Percentiles rank a stretch among this genome's conserved stretches.
Evolutionary conservation across 2,113 vertebrate genomes (phyloP).

Genomic region (Chloroceryle aenea): DNA sequence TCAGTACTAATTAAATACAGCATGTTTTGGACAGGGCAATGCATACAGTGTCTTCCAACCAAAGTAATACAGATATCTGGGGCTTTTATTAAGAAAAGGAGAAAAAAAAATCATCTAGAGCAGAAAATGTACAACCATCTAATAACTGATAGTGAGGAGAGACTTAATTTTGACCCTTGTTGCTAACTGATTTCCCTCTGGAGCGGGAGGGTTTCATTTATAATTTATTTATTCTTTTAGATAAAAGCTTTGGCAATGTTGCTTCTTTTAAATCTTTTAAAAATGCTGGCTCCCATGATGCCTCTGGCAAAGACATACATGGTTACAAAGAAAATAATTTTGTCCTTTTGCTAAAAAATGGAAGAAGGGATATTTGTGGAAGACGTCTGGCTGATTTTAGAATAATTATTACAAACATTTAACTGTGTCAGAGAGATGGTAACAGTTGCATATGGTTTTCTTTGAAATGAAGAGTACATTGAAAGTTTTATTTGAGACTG

Average conservation of each 20-base stretch:
- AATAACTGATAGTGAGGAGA: neutral
- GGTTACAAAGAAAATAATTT: neutral
- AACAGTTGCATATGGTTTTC: neutral
- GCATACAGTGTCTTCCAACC: neutral
- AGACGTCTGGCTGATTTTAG: neutral
- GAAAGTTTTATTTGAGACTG: neutral
- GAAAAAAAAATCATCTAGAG: neutral
- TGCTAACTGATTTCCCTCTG: neutral
- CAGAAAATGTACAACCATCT: neutral
- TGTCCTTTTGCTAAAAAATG: neutral
- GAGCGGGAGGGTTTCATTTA: neutral
- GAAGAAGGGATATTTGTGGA: neutral
- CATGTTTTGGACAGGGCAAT: neutral
- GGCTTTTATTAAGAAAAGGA: neutral
- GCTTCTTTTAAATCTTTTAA: neutral
- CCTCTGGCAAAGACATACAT: neutral
- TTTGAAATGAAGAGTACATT: neutral
- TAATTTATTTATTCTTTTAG: neutral
- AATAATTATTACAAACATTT: neutral
- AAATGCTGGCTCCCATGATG: neutral
- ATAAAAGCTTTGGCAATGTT: neutral
- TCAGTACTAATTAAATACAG: neutral
- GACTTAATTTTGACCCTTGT: neutral
- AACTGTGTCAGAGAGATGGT: neutral
- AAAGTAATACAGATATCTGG: neutral